Base-by-base conservation (phyloP, 2,888 invertebrate species). In the Seladonia tumulorum region DNA sequence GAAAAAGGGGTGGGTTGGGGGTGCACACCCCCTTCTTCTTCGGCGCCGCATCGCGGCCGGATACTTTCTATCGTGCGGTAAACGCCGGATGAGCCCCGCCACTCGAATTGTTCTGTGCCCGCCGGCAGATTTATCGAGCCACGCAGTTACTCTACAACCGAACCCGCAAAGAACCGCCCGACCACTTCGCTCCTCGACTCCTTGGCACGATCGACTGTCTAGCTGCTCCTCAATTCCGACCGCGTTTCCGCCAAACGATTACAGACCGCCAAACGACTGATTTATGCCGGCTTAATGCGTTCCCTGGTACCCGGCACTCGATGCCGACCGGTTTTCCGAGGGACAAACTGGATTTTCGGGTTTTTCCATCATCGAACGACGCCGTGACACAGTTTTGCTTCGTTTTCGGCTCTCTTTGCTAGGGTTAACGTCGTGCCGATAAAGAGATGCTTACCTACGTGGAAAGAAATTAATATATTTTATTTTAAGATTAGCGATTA, bases 11-110 rank as follows among this genome's bases (percentile, higher is more conserved):
- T 35, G 35, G 1, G 35, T 35, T 4, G 35, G 35, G 35, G 35
- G 35, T 5, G 35, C 35, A 5, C 35, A 5, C 35, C 35, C 66
- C 79, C 72, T 66, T 80, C 70, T 71, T 75, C 60, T 78, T 74
- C 76, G 88, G 85, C 89, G 86, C 82, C 80, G 73, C 49, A 87
- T 80, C 85, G 87, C 82, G 81, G 75, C 85, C 88, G 87, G 89
- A 86, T 90, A 89, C 90, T 91, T 90, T 91, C 91, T 87, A 89
- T 90, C 84, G 88, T 88, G 87, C 89, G 91, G 91, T 92, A 91
- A 92, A 92, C 88, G 91, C 89, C 87, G 91, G 88, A 92, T 91
- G 88, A 83, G 79, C 74, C 76, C 81, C 85, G 85, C 82, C 82
- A 57, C 57, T 57, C 82, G 87, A 90, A 91, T 88, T 88, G 88